These are phyloP conservation scores for Bubalus kerabau DNA, from an alignment of 2,113 vertebrate species.

Conservation along the genomic window DNA sequence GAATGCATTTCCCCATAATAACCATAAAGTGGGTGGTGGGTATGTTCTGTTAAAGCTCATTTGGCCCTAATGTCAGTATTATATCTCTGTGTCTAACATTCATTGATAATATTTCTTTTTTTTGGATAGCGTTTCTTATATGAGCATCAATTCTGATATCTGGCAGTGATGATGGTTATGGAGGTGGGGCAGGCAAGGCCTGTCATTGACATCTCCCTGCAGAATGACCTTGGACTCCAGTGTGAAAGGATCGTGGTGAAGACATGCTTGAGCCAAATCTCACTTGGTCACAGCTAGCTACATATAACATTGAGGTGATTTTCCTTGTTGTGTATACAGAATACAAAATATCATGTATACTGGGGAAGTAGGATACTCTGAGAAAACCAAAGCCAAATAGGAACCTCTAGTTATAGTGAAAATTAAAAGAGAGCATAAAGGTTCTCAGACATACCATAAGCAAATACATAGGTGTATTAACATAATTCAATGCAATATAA, in stretches of 20 bases:
- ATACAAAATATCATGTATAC: not conserved
- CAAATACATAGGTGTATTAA: not conserved
- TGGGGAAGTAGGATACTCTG: not conserved
- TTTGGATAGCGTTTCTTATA: not conserved
- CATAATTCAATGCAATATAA: constrained; percentile 6
- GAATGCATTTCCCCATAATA: not conserved
- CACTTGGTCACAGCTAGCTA: not conserved
- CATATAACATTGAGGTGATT: not conserved
- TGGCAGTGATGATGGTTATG: not conserved
- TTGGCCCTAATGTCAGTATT: not conserved
- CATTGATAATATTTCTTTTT: not conserved
- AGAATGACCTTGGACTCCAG: not conserved
- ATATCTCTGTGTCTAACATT: not conserved
- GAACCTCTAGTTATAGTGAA: not conserved
- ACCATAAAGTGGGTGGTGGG: too few relatives aligned
- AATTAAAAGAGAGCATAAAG: not conserved
- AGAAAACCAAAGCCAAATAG: not conserved
- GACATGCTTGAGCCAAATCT: not conserved
- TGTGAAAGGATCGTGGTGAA: not conserved
- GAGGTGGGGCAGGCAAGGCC: not conserved
- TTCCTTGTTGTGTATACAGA: not conserved
- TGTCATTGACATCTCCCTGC: not conserved
- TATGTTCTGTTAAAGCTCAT: not conserved
- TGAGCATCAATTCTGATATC: not conserved
- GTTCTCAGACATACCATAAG: not conserved